Base-by-base conservation (phyloP, 1,140 invertebrate genomes). In the Hypothenemus hampei region DNA sequence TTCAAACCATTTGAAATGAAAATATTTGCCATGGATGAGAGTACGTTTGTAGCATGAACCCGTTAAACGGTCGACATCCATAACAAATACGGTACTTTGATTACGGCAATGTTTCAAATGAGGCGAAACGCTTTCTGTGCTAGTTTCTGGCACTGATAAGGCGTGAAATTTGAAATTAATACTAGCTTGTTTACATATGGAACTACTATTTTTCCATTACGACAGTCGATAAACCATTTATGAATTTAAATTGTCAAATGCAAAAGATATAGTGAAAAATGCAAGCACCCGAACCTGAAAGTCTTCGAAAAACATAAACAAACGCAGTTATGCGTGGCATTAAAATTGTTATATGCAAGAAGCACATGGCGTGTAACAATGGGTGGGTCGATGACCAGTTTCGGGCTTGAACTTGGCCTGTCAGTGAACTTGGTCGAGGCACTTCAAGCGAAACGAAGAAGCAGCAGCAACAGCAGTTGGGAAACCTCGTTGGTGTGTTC, bases 381-480 rank as follows among this genome's bases (percentile, higher is more conserved):
- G 29, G n/a, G 6, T n/a, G 22, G 47, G 47, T 49, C 47, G 47
- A 16, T 31, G 47, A 40, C 33, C 47, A 49, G 36, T 33, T 37
- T 39, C 36, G 47, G 33, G 47, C 47, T 24, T 49, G 47, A 49
- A 49, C 47, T 49, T 49, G 35, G 33, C 35, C 47, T 49, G 47
- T 40, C 47, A 49, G 33, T 49, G 47, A 49, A 49, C 47, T 40
- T 49, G 33, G 47, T 24, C 35, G 47, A 15, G n/a, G 7, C 23
- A 21, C 47, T 23, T 26, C 19, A 49, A 49, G 21, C 33, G 47
- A 49, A 49, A 49, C 47, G 33, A 49, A 49, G 47, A 49, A 39
- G 33, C 22, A 4, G 33, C 7, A 7, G 11, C 6, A 22, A 22
- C 8, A 43, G 11, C 19, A 11, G 18, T 18, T 7, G 7, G 6